Evolutionary conservation across 2,888 invertebrate genomes (phyloP), one percentile per base, ranked within the genome.

Genomic region (Litoditis marina): DNA sequence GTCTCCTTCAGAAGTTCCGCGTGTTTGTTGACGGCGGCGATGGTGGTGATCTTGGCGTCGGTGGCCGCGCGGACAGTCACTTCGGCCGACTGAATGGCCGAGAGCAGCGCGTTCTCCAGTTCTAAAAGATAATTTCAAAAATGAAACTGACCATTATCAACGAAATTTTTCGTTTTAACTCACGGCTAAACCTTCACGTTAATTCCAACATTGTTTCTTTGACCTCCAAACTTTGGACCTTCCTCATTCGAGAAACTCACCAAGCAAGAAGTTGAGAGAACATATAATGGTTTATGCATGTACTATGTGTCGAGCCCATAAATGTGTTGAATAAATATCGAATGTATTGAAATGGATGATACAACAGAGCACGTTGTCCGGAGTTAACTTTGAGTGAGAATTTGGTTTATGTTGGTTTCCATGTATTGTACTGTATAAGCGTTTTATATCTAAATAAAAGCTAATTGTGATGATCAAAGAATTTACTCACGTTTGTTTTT

Each of bases 1-100:
- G 85, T 85, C 58, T 81, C 75, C 66, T 83, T 84, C 46, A 85
- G 72, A 31, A 79, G 66, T 30, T 78, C 63, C 8, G 83, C 82
- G 70, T 85, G 85, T 3, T 77, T 65, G 55, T 77, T 83, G 62
- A 83, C 76, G 2, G 82, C 82, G 1, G 67, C 61, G 60, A 75
- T 75, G 8, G 76, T 75, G 22, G 53, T 58, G 36, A 76, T 61
- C 66, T 79, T 78, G 1, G 76, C 76, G 22, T 75, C 74, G 28
- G 75, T 76, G 13, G 78, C 74, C 13, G 51, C 7, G 44, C 73
- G 68, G 22, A 78, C 74, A 22, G 63, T 66, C 47, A 51, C 55
- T 60, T 78, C 75, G 6, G 78, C 78, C 3, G 69, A 60, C 32
- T 68, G 65, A 47, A 79, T 68, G 4, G 75, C 76, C 0, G 57